Evolutionary conservation across 2,113 vertebrate species (phyloP), one percentile per base, ranked within the genome.

Genomic region (Nerophis ophidion): DNA sequence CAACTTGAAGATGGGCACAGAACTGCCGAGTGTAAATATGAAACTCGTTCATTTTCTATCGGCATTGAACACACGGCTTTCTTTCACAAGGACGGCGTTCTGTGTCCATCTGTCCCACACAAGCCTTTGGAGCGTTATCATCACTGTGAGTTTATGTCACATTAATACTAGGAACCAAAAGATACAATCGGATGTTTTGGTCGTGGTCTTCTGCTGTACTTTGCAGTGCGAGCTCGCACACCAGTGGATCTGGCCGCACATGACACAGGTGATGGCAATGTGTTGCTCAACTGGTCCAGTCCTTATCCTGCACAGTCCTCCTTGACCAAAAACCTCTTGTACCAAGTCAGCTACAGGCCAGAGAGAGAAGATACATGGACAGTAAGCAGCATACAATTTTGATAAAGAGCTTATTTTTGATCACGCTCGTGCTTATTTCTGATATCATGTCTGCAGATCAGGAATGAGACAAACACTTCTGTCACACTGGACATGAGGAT

Each of bases 311-410:
- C 56, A 7, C 71, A 65, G 11, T 86, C 87, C 8, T 34, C 65
- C 17, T 72, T 87, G 60, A 74, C 65, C 72, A 5, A 26, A 8
- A 63, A 64, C 48, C 65, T 90, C 33, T 72, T 8, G 2, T 91
- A 87, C 70, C 83, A 91, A 78, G 73, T 90, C 46, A 71, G 70
- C 72, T 90, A 88, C 76, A 84, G 71, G 61, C 60, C 5, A 1
- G 26, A 72, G 7, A 45, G 19, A 5, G 44, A 84, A n/a, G 70
- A 84, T 53, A 35, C 45, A 42, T 90, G 89, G 90, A 89, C 49
- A 14, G 90, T 91, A 53, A 80, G 87, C 51, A 14, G 8, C 11
- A 7, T 0, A 1, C 5, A 8, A 57, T 2, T n/a, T 1, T 26
- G 8, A 42, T 42, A 10, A 9, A 44, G 40, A 9, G 10, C 40